Base-by-base conservation (phyloP, 2,797 vertebrate species). In the Parauchenoglanis punctatus region DNA sequence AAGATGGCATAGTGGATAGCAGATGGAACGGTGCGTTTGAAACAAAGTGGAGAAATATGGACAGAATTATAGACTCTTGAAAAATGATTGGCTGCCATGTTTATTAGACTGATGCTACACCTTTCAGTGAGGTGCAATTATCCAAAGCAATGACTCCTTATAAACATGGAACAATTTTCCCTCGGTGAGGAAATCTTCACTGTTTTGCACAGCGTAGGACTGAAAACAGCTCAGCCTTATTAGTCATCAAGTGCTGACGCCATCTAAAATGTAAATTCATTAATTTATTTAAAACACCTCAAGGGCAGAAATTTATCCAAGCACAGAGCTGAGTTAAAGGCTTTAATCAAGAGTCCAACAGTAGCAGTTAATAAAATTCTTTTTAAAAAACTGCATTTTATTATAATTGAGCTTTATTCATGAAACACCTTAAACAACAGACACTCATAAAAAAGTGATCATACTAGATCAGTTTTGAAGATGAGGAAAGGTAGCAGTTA, bases 221-320 rank as follows among this genome's bases (percentile, higher is more conserved):
- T 31, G 44, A 83, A 83, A 67, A 67, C 61, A 67, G n/a, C 4
- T 0, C 61, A 82, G 44, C 7, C 81, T 82, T 82, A 67, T 82
- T 82, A 82, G 61, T 82, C 81, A 82, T 49, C 44, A 65, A 52
- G 44, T 67, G 61, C 81, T 82, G 81, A 67, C 44, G 17, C 81
- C 25, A 82, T 82, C 61, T 65, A 82, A 82, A 82, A 82, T 82
- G 70, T 70, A 68, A 75, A 81, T 59, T 87, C 56, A 31, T 59
- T 82, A 15, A 82, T 82, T 82, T 82, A 82, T 82, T 67, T 65
- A 49, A 49, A 28, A 67, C 0, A 15, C 44, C 81, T 52, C 40
- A 52, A 28, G 44, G 61, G 59, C 59, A 61, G 31, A 81, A 81
- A 61, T 81, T 35, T 61, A 52, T 82, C 44, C 40, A 67, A 13